Conservation (phyloP, 2,888 invertebrate species). For the Campaea margaritaria region DNA sequence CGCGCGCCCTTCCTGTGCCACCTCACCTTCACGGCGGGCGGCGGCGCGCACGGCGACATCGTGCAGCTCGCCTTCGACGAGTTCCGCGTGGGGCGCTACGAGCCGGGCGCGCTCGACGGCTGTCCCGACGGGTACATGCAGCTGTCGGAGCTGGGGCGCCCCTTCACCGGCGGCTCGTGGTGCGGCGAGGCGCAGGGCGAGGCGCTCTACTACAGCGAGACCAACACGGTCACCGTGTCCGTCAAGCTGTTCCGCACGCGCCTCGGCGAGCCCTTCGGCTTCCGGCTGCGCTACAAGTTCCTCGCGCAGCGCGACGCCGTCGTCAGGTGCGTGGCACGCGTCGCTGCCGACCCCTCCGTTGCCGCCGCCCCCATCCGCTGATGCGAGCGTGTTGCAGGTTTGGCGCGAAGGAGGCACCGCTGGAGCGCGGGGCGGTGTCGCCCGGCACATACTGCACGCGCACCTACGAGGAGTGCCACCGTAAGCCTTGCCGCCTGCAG, state of each 20-base stretch:
- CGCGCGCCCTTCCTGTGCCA: constrained; percentile 95
- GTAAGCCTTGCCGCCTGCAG: constrained; percentile 93
- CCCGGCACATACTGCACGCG: constrained; percentile 94
- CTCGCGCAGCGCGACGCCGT: constrained; percentile 92
- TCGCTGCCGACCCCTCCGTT: constrained; percentile 4
- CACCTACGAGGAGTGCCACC: constrained; percentile 93
- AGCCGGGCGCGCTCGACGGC: constrained; percentile 89
- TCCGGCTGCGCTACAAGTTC: constrained; percentile 92
- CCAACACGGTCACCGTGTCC: constrained; percentile 94
- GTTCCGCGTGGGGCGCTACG: constrained; percentile 94
- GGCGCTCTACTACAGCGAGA: constrained; percentile 95
- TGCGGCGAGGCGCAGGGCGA: constrained; percentile 93
- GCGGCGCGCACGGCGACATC: constrained; percentile 94
- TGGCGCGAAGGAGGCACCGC: constrained; percentile 90
- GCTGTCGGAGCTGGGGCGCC: constrained; percentile 93
- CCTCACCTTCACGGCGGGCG: constrained; percentile 96
- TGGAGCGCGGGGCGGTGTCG: constrained; percentile 93
- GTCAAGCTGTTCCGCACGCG: constrained; percentile 91
- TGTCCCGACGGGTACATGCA: constrained; percentile 96
- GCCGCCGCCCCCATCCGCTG: constrained; percentile 1
- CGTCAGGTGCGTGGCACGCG: constrained; percentile 81
- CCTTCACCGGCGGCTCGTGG: constrained; percentile 96
- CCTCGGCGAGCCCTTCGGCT: constrained; percentile 91
- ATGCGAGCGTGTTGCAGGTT: constrained; percentile 76
- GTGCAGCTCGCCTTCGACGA: constrained; percentile 96